Evolutionary conservation across 2,113 vertebrate genomes (phyloP), one percentile per base, ranked within the genome.

Genomic region (Xenus cinereus): DNA sequence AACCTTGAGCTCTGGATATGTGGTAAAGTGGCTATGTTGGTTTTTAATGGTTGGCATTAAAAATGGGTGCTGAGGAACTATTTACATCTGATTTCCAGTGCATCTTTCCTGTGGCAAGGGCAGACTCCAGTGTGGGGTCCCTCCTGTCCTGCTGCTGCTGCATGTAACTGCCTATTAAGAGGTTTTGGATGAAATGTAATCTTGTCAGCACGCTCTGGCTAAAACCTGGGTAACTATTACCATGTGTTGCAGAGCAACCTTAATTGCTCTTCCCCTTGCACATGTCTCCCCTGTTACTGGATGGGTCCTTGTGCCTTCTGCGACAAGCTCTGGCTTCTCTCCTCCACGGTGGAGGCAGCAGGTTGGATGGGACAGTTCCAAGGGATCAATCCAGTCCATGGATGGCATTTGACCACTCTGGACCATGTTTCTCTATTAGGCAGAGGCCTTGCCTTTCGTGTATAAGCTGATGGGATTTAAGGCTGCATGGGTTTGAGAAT

Each of bases 231-330:
- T 39, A 62, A 56, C 23, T 30, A 10, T 20, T 74, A 4, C 56
- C 50, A n/a, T 7, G 32, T 41, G 56, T 8, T 21, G 33, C 21
- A 82, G 73, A 79, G 6, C 39, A 59, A 23, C 67, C 50, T 64
- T 0, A 1, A 10, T 32, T 3, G 1, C 41, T 56, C 21, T 56
- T 71, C n/a, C 45, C 39, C 5, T 66, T 0, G 0, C 26, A 28
- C 0, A 1, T 19, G 20, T 62, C 17, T 43, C 10, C 30, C 12
- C 51, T 69, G 24, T 17, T 63, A 3, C 41, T 46, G 51, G 28
- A 35, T n/a, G 24, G 22, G 23, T 69, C 35, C 16, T 45, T 30
- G 22, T 35, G 62, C 26, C 33, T 56, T 46, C 48, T 62, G 71
- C 0, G 2, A 12, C 20, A n/a, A 54, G 14, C n/a, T 84, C n/a